Percentiles rank a stretch among this genome's conserved stretches.
Conservation (phyloP, 2,113 vertebrate genomes). For the Microtus pennsylvanicus region DNA sequence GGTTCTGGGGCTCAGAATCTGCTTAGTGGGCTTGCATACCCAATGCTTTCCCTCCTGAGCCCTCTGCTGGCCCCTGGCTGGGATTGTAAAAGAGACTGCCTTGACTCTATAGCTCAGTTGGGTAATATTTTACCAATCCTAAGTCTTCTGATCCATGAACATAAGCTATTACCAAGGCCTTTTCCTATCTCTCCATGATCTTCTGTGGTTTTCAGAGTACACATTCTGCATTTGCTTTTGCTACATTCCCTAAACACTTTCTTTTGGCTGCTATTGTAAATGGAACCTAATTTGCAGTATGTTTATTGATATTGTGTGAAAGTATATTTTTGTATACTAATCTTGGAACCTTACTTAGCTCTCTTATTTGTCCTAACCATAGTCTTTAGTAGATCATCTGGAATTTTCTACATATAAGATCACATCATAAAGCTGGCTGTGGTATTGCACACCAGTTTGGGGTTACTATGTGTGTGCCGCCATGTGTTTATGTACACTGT, state of each 20-base stretch:
- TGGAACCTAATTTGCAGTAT: constrained; percentile 2
- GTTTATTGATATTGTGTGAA: not conserved
- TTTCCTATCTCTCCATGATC: not conserved
- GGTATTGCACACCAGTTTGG: not conserved
- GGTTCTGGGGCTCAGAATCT: not conserved
- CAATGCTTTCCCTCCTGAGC: too few relatives aligned
- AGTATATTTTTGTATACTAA: constrained; percentile 18
- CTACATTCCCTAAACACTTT: constrained; percentile 27
- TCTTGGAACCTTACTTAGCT: constrained; percentile 17
- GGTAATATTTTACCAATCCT: not conserved
- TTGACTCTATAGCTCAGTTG: not conserved
- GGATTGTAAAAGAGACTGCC: not conserved
- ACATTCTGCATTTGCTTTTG: not conserved
- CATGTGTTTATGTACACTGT: not conserved
- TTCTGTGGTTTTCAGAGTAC: constrained; percentile 12
- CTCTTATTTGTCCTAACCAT: not conserved
- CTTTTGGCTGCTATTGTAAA: constrained; percentile 11
- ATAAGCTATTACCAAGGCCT: not conserved
- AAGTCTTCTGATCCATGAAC: not conserved
- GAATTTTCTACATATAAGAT: constrained; percentile 7
- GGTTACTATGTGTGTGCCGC: not conserved
- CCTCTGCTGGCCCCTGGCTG: not conserved
- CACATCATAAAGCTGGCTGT: not conserved
- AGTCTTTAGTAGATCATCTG: not conserved
- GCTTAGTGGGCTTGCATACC: not conserved